These are phyloP conservation scores for Hypomecis punctinalis DNA, from an alignment of 2,888 invertebrate species.

Conservation along the genomic window DNA sequence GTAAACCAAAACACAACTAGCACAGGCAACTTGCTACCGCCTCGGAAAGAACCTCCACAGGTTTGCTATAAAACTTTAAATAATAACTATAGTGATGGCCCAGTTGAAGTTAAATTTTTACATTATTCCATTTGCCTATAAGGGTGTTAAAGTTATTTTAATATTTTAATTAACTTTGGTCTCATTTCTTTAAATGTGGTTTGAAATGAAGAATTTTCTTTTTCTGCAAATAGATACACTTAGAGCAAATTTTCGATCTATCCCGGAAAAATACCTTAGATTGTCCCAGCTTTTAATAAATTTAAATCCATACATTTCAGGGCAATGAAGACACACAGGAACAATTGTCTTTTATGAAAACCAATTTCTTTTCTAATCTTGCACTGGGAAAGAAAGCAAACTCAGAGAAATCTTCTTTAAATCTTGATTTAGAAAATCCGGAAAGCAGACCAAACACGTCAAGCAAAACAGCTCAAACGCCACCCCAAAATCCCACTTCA, in stretches of 20 bases:
- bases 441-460: background rate
- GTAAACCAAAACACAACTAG: background rate
- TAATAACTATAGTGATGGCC: too few relatives aligned
- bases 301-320: constrained; percentile 25
- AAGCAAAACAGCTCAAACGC: background rate
- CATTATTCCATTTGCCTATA: too few relatives aligned
- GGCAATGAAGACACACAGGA: constrained; percentile 1
- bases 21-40: background rate
- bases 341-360: constrained; percentile 1
- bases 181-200: too few relatives aligned
- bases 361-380: constrained; percentile 31
- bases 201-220: too few relatives aligned
- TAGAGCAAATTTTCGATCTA: too few relatives aligned
- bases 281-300: too few relatives aligned
- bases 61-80: background rate
- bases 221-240: too few relatives aligned
- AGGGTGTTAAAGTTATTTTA: too few relatives aligned
- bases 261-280: too few relatives aligned
- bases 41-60: constrained; percentile 1
- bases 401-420: background rate
- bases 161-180: too few relatives aligned
- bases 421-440: background rate
- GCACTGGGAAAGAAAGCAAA: constrained; percentile 19
- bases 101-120: too few relatives aligned
- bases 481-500: background rate